A percentile compares a stretch with the other conserved stretches of the same genome.
Conservation (phyloP, 1,140 invertebrate genomes). For the Lucilia cuprina region DNA sequence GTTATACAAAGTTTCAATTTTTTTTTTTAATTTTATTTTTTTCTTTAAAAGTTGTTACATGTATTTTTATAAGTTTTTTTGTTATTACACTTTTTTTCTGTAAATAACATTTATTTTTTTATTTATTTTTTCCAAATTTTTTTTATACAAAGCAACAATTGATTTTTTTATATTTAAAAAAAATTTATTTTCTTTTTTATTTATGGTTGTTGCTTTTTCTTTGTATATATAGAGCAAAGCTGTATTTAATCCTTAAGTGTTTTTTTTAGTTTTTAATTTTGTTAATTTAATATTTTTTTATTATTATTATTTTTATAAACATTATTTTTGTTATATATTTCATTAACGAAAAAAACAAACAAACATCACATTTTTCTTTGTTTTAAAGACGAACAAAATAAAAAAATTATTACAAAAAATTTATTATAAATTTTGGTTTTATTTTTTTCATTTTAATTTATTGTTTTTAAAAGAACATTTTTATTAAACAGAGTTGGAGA, state of each 20-base stretch:
- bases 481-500: background rate
- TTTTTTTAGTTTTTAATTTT: conserved; percentile 25
- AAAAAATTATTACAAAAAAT: conserved; percentile 28
- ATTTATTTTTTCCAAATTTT: background rate
- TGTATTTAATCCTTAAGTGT: conserved; percentile 19
- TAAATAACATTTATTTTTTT: conserved; percentile 8
- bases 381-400: conserved; percentile 30
- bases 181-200: conserved; percentile 18
- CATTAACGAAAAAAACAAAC: background rate
- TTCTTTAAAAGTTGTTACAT: background rate
- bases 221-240: background rate
- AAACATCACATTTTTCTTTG: conserved; percentile 33
- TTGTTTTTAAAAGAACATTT: background rate
- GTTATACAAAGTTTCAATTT: background rate
- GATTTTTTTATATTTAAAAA: background rate
- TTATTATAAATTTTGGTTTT: conserved; percentile 10
- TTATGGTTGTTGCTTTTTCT: background rate
- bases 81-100: conserved; percentile 9
- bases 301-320: conserved; percentile 25
- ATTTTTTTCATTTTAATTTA: background rate
- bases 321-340: conserved; percentile 20
- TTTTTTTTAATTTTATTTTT: background rate
- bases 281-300: conserved; percentile 30
- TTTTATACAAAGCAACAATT: background rate
- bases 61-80: background rate